Evolutionary conservation across 2,113 vertebrate species (phyloP).

Genomic region (Pachyramphus minor): DNA sequence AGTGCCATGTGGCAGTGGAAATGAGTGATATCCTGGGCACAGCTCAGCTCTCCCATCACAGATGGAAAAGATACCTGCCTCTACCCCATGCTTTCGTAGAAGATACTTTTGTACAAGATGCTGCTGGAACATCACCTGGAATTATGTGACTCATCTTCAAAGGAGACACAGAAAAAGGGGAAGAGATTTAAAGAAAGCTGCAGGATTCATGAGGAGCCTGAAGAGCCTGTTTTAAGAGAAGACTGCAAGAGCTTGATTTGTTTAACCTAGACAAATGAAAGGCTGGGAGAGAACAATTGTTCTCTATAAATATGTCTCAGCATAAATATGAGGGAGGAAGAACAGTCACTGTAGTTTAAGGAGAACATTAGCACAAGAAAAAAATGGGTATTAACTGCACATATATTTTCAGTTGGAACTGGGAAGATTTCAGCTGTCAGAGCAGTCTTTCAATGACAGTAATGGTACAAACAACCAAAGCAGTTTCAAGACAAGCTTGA

Average conservation of each 20-base stretch:
- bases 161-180: not conserved
- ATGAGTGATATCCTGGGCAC: not conserved
- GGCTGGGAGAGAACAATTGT: slow-evolving; percentile 36
- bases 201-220: not conserved
- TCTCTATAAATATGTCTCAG: slow-evolving; percentile 45
- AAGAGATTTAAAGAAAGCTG: not conserved
- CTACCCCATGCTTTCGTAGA: not conserved
- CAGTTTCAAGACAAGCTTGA: not conserved
- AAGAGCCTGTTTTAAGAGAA: not conserved
- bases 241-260: slow-evolving; percentile 22
- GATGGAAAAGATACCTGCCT: not conserved
- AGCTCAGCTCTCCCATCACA: not conserved
- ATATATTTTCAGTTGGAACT: not conserved
- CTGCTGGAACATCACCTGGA: not conserved
- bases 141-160: not conserved
- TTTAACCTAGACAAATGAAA: slow-evolving; percentile 60
- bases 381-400: slow-evolving; percentile 9
- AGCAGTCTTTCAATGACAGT: not conserved
- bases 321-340: slow-evolving; percentile 44
- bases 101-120: not conserved
- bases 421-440: not conserved
- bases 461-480: slow-evolving; percentile 14
- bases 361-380: slow-evolving; percentile 24
- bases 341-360: slow-evolving; percentile 44
- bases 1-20: not conserved